A percentile compares a stretch with the other conserved stretches of the same genome.
Evolutionary conservation across 2,113 vertebrate species (phyloP).

Genomic region (Eonycteris spelaea): DNA sequence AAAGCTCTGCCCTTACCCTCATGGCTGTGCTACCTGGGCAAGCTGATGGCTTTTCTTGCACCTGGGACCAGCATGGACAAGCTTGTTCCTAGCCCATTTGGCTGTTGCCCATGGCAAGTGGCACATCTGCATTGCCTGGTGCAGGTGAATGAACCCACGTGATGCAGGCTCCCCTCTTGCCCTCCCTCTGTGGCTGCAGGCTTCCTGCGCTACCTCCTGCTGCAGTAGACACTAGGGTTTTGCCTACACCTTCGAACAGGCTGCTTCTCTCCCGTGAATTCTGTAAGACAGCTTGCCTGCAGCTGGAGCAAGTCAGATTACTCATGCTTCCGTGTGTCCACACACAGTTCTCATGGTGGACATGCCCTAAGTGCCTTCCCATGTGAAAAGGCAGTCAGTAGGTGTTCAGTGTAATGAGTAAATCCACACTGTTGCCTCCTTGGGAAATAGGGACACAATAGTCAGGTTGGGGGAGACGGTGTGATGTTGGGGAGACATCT

Average conservation of each 20-base stretch:
- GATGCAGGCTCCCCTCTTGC: background rate
- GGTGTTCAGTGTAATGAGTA: background rate
- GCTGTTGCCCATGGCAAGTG: background rate
- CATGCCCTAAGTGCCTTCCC: background rate
- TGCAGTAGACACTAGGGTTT: background rate
- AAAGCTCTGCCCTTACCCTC: background rate
- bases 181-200: background rate
- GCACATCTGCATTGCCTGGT: no score
- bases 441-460: background rate
- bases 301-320: no score
- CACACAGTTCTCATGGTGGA: background rate
- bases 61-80: no score
- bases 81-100: background rate
- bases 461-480: no score
- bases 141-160: background rate
- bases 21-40: background rate
- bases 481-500: background rate
- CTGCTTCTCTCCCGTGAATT: background rate
- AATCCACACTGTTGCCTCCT: background rate
- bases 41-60: background rate
- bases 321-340: background rate
- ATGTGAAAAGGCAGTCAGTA: background rate
- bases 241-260: background rate
- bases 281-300: background rate
- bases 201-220: background rate